These are phyloP conservation scores for Enteromius mattozi DNA, from an alignment of 2,797 vertebrate genomes.

Conservation along the genomic window DNA sequence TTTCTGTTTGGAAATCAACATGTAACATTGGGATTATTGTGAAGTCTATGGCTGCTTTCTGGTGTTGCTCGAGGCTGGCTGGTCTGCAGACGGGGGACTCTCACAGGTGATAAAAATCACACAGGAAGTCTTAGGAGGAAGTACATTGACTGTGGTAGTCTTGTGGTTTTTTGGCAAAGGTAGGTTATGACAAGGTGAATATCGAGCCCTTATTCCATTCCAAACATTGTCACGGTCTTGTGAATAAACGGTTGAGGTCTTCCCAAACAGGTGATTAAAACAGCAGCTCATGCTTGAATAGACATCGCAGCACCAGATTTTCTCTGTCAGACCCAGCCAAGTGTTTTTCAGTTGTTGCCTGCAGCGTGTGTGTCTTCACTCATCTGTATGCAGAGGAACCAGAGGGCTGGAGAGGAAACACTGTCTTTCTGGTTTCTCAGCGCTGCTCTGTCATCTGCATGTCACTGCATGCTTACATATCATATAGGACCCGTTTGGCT, in stretches of 20 bases:
- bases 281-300: neutral
- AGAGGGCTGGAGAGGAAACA: neutral
- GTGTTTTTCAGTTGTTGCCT: conserved; percentile 11
- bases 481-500: neutral
- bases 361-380: neutral
- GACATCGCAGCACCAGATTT: neutral
- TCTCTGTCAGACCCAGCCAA: neutral
- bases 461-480: conserved; percentile 41
- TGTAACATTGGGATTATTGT: neutral
- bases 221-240: neutral
- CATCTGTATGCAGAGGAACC: neutral
- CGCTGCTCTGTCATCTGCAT: conserved; percentile 17
- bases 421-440: conserved; percentile 55
- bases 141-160: conserved; percentile 6
- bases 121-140: conserved; percentile 44
- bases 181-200: conserved; percentile 21
- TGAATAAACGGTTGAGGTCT: neutral
- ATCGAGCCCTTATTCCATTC: neutral
- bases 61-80: neutral
- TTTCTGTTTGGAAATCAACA: neutral
- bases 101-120: neutral
- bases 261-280: neutral
- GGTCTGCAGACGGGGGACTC: neutral
- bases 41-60: neutral
- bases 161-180: conserved; percentile 33